Base-by-base conservation (phyloP, 2,888 invertebrate genomes). In the Metopia argyrocephala region DNA sequence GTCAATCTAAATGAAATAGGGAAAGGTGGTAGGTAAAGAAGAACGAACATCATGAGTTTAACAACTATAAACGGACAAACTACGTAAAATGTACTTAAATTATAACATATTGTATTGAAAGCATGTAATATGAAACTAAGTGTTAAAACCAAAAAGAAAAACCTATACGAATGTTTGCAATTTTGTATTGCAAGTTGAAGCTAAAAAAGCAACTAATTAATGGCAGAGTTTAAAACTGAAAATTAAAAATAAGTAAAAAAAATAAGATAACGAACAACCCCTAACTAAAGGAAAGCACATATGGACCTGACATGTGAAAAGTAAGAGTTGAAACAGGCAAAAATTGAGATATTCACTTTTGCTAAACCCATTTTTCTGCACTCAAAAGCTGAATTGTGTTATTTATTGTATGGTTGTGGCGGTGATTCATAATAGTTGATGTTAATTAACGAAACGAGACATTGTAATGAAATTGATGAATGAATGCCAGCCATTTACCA, bases 371-470 rank as follows among this genome's bases (percentile, higher is more conserved):
- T n/a, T n/a, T n/a, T n/a, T 12, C 12, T 31, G 31, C 1, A 12
- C 38, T 12, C 38, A 38, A 12, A 38, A 23, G 31, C 46, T 50
- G 54, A 73, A 66, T 66, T 57, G 50, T 38, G 28, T 57, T 52
- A 50, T 48, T 70, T 38, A 3, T 9, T 38, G 38, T 38, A 9
- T 38, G 38, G n/a, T 38, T 12, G 9, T 38, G 15, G 38, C 15
- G 38, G 71, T 83, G 82, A 84, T 75, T 84, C 84, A 83, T 83
- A 78, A 57, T 73, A 81, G 79, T 83, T 73, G 64, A 65, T 78
- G 59, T 82, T 76, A 83, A 83, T 84, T 80, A 83, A 52, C n/a
- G 25, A 54, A 20, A 70, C 52, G 9, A 31, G 38, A 61, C 25
- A 70, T 65, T 78, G 76, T 70, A 78, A 21, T 50, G 23, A 73